phyloP scores from a whole-genome alignment of 2,888 invertebrate genomes.

The Galeruca laticollis region DNA sequence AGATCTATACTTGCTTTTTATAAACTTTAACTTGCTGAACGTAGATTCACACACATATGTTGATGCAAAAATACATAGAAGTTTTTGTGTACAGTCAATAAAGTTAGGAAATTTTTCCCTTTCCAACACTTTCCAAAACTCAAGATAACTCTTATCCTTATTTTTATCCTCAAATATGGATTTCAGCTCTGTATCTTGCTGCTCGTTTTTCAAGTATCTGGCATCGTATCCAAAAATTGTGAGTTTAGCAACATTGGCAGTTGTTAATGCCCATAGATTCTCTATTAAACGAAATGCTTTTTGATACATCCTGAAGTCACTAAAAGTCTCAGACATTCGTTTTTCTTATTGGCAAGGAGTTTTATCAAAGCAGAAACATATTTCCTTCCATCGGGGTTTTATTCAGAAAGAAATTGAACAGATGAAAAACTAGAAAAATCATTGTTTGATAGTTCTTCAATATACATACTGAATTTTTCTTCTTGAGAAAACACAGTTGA shows the following conservation, averaged over 20 bases:
- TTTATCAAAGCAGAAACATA: constrained; percentile 13
- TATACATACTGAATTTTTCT: too few species aligned
- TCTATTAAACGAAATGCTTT: constrained; percentile 8
- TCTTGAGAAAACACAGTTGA: constrained; percentile 11
- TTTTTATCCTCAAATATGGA: constrained; percentile 2
- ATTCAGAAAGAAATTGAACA: too few species aligned
- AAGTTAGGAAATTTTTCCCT: constrained; percentile 13
- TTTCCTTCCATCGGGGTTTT: too few species aligned
- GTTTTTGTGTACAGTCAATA: constrained; percentile 13
- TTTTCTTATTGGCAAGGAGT: constrained; percentile 2
- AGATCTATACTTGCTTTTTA: constrained; percentile 12
- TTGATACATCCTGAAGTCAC: constrained; percentile 8
- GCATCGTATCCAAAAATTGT: constrained; percentile 10
- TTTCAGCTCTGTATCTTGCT: constrained; percentile 12
- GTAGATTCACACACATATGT: constrained; percentile 12
- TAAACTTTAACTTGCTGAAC: background rate
- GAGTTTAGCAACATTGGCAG: background rate
- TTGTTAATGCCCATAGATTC: constrained; percentile 17
- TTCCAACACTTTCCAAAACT: constrained; percentile 9
- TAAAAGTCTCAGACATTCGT: constrained; percentile 16
- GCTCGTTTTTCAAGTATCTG: constrained; percentile 15
- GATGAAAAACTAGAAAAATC: too few species aligned
- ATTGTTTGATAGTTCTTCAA: too few species aligned
- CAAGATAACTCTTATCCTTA: constrained; percentile 10
- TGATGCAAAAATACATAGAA: constrained; percentile 8